A percentile compares a stretch with the other conserved stretches of the same genome.
Conservation (phyloP, 2,113 vertebrate genomes). For the Limanda limanda region DNA sequence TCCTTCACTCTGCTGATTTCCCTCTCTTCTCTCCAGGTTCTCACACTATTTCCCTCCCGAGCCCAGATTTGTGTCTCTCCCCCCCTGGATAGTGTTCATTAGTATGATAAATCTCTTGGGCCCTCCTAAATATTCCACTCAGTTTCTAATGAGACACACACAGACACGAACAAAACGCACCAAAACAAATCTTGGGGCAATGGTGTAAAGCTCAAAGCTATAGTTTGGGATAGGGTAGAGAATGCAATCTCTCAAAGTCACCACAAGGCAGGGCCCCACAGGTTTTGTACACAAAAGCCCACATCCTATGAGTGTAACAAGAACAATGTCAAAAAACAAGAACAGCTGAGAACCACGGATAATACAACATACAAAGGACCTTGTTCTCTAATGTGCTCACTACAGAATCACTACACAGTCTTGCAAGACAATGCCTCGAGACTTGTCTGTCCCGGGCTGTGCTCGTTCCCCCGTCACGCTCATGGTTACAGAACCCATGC, state of each 20-base stretch:
- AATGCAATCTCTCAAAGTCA: conserved; percentile 38
- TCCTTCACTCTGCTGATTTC: conserved; percentile 19
- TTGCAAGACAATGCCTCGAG: not conserved
- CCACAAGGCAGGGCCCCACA: conserved; percentile 28
- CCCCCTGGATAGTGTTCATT: conserved; percentile 70
- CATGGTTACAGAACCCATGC: not conserved
- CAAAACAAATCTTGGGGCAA: conserved; percentile 52
- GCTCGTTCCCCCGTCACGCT: not conserved
- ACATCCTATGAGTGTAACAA: conserved; percentile 10
- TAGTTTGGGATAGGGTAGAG: conserved; percentile 25
- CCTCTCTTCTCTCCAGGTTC: conserved; percentile 16
- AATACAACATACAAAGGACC: not conserved
- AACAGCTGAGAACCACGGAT: not conserved
- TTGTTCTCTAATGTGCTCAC: not conserved
- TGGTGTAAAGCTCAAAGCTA: conserved; percentile 39
- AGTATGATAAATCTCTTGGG: conserved; percentile 73
- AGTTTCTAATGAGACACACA: conserved; percentile 61
- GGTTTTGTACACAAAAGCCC: conserved; percentile 19
- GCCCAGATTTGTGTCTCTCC: conserved; percentile 38
- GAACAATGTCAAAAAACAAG: conserved; percentile 7
- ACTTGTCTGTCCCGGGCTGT: conserved; percentile 3
- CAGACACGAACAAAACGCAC: conserved; percentile 25
- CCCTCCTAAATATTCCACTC: conserved; percentile 62
- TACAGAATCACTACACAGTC: not conserved
- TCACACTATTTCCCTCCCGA: conserved; percentile 9